Evolutionary conservation across 1,140 invertebrate genomes (phyloP), one percentile per base, ranked within the genome.

Genomic region (Epicauta chinensis): DNA sequence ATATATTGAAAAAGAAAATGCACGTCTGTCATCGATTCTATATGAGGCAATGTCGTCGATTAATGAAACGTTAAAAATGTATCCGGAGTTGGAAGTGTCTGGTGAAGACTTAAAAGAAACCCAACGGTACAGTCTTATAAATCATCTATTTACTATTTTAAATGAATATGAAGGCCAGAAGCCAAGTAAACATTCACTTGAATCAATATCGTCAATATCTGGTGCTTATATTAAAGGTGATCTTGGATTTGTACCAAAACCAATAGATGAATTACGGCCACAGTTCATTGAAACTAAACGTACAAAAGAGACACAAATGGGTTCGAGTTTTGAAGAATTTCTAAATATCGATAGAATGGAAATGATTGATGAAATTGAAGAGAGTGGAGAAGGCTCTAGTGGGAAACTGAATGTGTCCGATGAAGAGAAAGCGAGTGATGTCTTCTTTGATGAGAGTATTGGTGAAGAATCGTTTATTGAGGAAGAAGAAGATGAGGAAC

Each of bases 31-130:
- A 1, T 69, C 71, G 32, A 72, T 84, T 49, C 66, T 86, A 13
- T 70, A 75, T 51, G 74, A 79, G 62, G 79, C 82, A 2, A 79
- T 77, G 32, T 62, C 66, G 13, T 75, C 78, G 16, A 75, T 86
- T 5, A 69, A 76, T 46, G 73, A 77, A 48, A 77, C 79, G 30
- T 66, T 84, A 12, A 73, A 78, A 62, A 66, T 80, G 51, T 70
- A 71, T 38, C 14, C 47, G 2, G 50, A n/a, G n/a, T n/a, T n/a
- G n/a, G n/a, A n/a, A n/a, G n/a, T n/a, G n/a, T n/a, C 49, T 40
- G 58, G 61, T 29, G 40, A 55, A 29, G 61, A 59, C 2, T 16
- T 58, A 9, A 58, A 49, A 50, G 37, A 49, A 5, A 45, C 56
- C 1, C 61, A 58, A 45, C 63, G 70, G n/a, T 68, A 79, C 49